Conservation (phyloP, 2,888 invertebrate genomes). For the Tanypteryx hageni region DNA sequence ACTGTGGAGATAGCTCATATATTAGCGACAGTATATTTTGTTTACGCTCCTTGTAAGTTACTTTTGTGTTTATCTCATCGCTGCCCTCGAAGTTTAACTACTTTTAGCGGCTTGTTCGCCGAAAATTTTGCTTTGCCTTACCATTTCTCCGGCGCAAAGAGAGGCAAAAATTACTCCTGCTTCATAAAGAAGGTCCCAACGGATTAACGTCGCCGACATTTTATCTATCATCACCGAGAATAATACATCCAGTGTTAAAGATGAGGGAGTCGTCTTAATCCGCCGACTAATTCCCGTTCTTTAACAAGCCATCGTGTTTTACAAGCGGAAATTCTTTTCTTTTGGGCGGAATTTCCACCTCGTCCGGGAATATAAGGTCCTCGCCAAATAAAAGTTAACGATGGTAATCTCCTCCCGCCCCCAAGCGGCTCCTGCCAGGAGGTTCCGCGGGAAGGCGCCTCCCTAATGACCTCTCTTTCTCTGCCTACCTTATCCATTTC, state of each 20-base stretch:
- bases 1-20: too few species aligned
- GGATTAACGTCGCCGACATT: background rate
- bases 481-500: too few species aligned
- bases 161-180: background rate
- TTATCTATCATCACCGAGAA: background rate
- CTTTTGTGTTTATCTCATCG: too few species aligned
- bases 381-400: background rate
- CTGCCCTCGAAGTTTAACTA: too few species aligned
- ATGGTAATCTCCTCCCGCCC: background rate
- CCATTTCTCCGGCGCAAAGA: background rate
- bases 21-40: too few species aligned
- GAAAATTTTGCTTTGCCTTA: background rate
- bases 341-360: background rate
- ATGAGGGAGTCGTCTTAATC: background rate
- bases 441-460: background rate
- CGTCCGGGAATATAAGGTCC: background rate
- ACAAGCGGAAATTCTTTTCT: background rate
- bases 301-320: slow-evolving; percentile 1
- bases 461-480: too few species aligned
- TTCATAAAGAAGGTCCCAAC: background rate
- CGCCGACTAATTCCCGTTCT: background rate
- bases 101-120: too few species aligned
- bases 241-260: background rate
- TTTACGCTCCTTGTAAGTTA: too few species aligned
- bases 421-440: background rate